Evolutionary conservation across 2,888 invertebrate genomes (phyloP).

Genomic region (Plemyria rubiginata): DNA sequence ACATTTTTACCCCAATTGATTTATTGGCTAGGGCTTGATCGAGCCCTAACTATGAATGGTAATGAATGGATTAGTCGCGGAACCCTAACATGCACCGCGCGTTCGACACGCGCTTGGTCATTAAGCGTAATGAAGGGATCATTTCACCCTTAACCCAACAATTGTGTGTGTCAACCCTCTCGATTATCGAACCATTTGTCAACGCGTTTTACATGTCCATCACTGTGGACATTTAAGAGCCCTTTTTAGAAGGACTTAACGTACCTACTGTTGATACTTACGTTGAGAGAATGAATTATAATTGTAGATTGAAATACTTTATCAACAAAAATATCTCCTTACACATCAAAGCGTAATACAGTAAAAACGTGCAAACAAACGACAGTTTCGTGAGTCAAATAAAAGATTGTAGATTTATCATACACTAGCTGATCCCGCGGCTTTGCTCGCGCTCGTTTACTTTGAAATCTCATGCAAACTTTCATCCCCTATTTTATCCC

Average conservation of each 20-base stretch:
- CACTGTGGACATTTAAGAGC: conserved; percentile 38
- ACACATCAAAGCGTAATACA: too few relatives aligned
- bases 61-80: too few relatives aligned
- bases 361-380: too few relatives aligned
- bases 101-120: conserved; percentile 2
- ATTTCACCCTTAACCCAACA: conserved; percentile 65
- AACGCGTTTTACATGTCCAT: conserved; percentile 47
- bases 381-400: too few relatives aligned
- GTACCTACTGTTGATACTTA: conserved; percentile 21
- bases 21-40: too few relatives aligned
- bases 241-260: conserved; percentile 35
- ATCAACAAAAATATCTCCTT: neutral
- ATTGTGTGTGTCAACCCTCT: conserved; percentile 58
- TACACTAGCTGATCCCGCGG: too few relatives aligned
- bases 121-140: conserved; percentile 60
- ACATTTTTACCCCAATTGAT: too few relatives aligned
- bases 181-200: conserved; percentile 68
- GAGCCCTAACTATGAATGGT: too few relatives aligned
- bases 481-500: too few relatives aligned
- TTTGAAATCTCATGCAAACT: too few relatives aligned
- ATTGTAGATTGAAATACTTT: conserved; percentile 2
- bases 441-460: too few relatives aligned
- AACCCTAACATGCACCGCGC: conserved; percentile 3
- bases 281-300: conserved; percentile 5
- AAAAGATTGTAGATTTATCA: too few relatives aligned